Evolutionary conservation across 2,113 vertebrate genomes (phyloP), one percentile per base, ranked within the genome.

Genomic region (Arizona elegans): DNA sequence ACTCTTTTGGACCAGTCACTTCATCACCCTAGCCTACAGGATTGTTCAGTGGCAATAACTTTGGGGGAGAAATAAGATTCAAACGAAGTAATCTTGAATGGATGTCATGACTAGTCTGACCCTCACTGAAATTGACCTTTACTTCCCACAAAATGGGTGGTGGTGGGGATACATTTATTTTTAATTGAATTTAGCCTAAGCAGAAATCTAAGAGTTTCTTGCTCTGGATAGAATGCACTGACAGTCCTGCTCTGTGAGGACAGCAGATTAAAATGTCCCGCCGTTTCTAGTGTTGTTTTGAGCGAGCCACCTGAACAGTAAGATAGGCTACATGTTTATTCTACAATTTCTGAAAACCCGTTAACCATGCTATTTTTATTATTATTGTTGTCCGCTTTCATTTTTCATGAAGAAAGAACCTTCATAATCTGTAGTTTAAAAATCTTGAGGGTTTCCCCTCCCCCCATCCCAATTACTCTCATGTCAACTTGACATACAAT

Each of bases 281-380:
- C 93, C 96, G 94, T 91, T 93, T 53, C 38, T 94, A n/a, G 33
- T 94, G 91, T 94, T 94, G 88, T 92, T 93, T 94, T 97, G 95
- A 95, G 93, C 94, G 97, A 93, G n/a, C 58, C 92, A 93, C 94
- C 95, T 21, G 91, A 93, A 75, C 8, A 2, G 43, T 87, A 86
- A 26, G 92, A 9, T 0, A 93, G 85, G 93, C 92, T 70, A 94
- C 89, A 86, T 54, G 91, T 95, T 95, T 90, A 92, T 33, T 95
- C 38, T 50, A 87, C 62, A 54, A 90, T 94, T 90, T 65, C 90
- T 88, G 91, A n/a, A 38, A 92, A 94, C 90, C 54, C 19, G 3
- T 94, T 93, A 92, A 90, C 91, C 95, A 92, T 89, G 89, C 58
- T 94, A 90, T 94, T 96, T 26, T 52, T 54, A 6, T 54, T 53